A percentile compares a stretch with the other conserved stretches of the same genome.
These are phyloP conservation scores for Nephila pilipes DNA, from an alignment of 1,140 invertebrate genomes.

Conservation along the genomic window DNA sequence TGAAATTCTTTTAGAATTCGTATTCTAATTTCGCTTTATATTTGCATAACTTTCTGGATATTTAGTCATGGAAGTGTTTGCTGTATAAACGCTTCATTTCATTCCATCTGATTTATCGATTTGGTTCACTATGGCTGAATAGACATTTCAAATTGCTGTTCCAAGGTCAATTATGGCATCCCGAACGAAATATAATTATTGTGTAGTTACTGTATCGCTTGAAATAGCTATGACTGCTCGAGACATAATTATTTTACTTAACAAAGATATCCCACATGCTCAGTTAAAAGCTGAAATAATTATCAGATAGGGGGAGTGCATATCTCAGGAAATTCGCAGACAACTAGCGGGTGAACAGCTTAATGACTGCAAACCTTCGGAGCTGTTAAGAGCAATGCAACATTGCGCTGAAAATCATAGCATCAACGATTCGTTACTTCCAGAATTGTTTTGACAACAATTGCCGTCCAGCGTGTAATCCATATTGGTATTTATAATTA, in stretches of 20 bases:
- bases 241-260: neutral
- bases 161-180: constrained; percentile 10
- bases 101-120: neutral
- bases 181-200: constrained; percentile 20
- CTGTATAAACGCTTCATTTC: neutral
- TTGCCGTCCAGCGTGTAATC: constrained; percentile 6
- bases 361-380: neutral
- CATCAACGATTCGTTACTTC: neutral
- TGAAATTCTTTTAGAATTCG: too few relatives aligned
- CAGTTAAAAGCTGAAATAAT: constrained; percentile 27
- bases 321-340: neutral
- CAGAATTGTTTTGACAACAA: constrained; percentile 44
- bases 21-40: too few relatives aligned
- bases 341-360: neutral
- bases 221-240: neutral
- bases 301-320: neutral
- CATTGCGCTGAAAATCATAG: neutral
- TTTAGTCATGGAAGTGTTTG: neutral
- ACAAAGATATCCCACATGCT: neutral
- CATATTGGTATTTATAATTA: neutral
- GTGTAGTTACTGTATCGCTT: neutral
- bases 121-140: neutral
- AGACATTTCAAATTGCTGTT: neutral
- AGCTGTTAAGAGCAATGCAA: neutral
- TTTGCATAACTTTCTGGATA: too few relatives aligned